Evolutionary conservation across 1,140 invertebrate genomes (phyloP).

Genomic region (Drosophila burlai): DNA sequence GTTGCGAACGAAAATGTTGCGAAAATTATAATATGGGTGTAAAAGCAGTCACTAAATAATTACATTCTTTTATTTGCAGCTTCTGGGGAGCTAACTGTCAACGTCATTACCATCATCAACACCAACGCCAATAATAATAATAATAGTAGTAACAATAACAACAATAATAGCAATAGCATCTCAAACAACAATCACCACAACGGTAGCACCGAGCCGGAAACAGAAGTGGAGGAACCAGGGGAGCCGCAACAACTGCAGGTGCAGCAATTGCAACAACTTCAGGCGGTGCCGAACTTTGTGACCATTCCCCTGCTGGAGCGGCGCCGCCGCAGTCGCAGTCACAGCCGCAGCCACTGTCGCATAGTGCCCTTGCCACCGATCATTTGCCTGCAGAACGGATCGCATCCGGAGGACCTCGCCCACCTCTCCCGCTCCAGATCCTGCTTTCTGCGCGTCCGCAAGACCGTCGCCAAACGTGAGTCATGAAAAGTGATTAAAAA

Average conservation of each 20-base stretch:
- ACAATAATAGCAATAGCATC: conserved; percentile 26
- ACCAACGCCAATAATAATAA: conserved; percentile 24
- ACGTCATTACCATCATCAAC: conserved; percentile 60
- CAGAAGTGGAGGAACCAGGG: conserved; percentile 9
- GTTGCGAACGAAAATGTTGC: too few species aligned
- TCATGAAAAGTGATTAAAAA: not conserved
- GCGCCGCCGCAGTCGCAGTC: conserved; percentile 68
- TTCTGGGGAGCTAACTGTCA: conserved; percentile 33
- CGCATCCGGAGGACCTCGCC: conserved; percentile 57
- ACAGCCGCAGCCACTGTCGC: conserved; percentile 68
- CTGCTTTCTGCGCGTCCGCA: conserved; percentile 72
- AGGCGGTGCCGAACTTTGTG: conserved; percentile 50
- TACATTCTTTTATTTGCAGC: conserved; percentile 22
- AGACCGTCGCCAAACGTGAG: conserved; percentile 70
- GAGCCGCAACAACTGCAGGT: conserved; percentile 24
- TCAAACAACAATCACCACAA: conserved; percentile 30
- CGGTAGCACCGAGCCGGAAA: conserved; percentile 33
- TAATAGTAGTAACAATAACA: conserved; percentile 16
- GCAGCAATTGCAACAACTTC: conserved; percentile 15
- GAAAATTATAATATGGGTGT: too few species aligned
- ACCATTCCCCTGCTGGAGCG: conserved; percentile 64
- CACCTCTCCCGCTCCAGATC: conserved; percentile 63
- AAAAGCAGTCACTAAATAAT: not conserved
- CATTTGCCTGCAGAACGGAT: conserved; percentile 65
- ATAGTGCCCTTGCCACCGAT: conserved; percentile 67